Evolutionary conservation across 1,140 invertebrate species (phyloP), one percentile per base, ranked within the genome.

Genomic region (Drosophila asahinai): DNA sequence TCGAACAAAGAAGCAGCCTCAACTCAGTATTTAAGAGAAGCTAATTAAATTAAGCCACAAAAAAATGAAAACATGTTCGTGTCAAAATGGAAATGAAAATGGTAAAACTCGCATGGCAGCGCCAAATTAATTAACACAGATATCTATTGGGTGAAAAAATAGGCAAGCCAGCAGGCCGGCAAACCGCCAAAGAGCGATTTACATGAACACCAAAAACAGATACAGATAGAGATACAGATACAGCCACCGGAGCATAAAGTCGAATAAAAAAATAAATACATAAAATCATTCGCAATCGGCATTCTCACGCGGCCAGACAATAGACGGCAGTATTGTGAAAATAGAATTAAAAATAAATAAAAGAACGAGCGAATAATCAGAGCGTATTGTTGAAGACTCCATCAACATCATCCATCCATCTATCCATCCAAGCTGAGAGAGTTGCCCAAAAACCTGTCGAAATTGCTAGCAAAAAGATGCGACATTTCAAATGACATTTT

Each of bases 121-220:
- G 42, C 68, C 63, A 81, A 90, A 89, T 89, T 89, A 89, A 89
- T 89, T 89, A 89, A 84, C 86, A 89, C 84, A 89, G 81, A 89
- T 84, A 89, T 84, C 84, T 89, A 89, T 84, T 81, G 84, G 66
- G 52, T 77, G 83, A 76, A 73, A 70, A 77, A 77, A 72, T 52
- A 55, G 36, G 48, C 22, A 51, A 61, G 40, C 30, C 66, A 67
- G 27, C 27, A 30, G 6, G 64, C 54, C 19, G 40, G 47, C 78
- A 65, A 58, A 49, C 55, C 49, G 27, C 40, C 59, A 43, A 38
- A 64, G 19, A 38, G 40, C n/a, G 59, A 78, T 77, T 77, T 77
- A 77, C 75, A 77, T 68, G 73, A 59, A 43, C 51, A 72, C 43
- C 76, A 38, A 25, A 38, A 14, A 38, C 40, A 65, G 49, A 58